phyloP scores from a whole-genome alignment of 1,140 invertebrate species.

The Zelostemma sp. region DNA sequence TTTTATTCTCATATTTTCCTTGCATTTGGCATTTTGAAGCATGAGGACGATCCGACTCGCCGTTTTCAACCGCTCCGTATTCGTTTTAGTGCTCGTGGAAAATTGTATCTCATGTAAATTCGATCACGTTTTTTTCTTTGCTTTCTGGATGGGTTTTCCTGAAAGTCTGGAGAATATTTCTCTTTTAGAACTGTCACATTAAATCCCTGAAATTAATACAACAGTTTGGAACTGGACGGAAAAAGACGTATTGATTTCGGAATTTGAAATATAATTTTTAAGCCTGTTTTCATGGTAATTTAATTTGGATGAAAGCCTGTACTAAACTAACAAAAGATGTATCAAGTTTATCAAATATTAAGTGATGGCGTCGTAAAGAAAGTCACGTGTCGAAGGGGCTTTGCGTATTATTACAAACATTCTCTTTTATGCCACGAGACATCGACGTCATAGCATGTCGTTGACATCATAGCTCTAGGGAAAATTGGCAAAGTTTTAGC shows the following conservation, averaged over 20 bases:
- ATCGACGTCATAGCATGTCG: slow-evolving; percentile 6
- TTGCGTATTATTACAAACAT: too few relatives aligned
- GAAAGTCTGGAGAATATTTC: too few relatives aligned
- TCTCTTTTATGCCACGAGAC: background rate
- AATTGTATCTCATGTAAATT: background rate
- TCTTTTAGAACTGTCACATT: too few relatives aligned
- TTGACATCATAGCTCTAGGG: slow-evolving; percentile 20
- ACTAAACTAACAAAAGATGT: too few relatives aligned
- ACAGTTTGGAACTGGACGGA: too few relatives aligned
- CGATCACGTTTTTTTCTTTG: background rate
- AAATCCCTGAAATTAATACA: too few relatives aligned
- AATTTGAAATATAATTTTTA: too few relatives aligned
- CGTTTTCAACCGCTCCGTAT: background rate
- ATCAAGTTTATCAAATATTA: too few relatives aligned
- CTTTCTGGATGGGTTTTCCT: background rate
- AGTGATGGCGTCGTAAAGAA: too few relatives aligned
- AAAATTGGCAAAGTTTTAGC: slow-evolving; percentile 25
- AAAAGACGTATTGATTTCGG: too few relatives aligned
- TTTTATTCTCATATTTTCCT: background rate
- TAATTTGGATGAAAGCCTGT: background rate
- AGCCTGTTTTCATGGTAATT: too few relatives aligned
- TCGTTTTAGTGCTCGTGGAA: background rate
- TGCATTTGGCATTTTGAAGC: background rate
- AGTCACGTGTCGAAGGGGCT: too few relatives aligned
- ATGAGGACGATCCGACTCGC: background rate